A percentile compares a stretch with the other conserved stretches of the same genome.
These are phyloP conservation scores for Leptopilina syphax DNA, from an alignment of 2,888 invertebrate genomes.

Conservation along the genomic window DNA sequence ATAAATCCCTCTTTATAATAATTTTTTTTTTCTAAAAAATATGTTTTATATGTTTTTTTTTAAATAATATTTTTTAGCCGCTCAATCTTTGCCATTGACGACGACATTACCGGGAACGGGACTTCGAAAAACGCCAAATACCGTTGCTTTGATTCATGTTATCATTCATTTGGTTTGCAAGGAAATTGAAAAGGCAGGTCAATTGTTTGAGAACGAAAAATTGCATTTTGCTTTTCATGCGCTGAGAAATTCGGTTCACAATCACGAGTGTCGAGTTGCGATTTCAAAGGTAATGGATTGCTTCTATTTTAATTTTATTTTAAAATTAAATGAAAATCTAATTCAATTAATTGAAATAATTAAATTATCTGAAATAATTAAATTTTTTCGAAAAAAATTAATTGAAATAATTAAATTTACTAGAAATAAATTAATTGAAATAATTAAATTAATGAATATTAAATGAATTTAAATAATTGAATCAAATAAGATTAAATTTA, in stretches of 20 bases:
- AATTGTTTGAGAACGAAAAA: slow-evolving; percentile 75
- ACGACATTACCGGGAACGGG: slow-evolving; percentile 78
- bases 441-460: too few species aligned
- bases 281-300: slow-evolving; percentile 79
- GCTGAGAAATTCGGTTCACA: slow-evolving; percentile 78
- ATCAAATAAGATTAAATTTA: too few species aligned
- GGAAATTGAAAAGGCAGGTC: slow-evolving; percentile 78
- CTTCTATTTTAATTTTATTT: neutral
- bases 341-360: too few species aligned
- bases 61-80: slow-evolving; percentile 70
- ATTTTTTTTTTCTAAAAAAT: neutral
- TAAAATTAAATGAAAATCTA: too few species aligned
- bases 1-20: too few species aligned
- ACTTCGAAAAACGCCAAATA: slow-evolving; percentile 78
- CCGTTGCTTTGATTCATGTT: slow-evolving; percentile 78
- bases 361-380: too few species aligned
- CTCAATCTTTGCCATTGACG: slow-evolving; percentile 78
- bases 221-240: slow-evolving; percentile 78
- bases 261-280: slow-evolving; percentile 81
- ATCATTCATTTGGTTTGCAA: slow-evolving; percentile 77
- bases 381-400: too few species aligned
- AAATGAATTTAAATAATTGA: too few species aligned
- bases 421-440: too few species aligned
- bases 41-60: too few species aligned
- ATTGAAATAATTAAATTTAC: too few species aligned